Evolutionary conservation across 2,888 invertebrate species (phyloP).

Genomic region (Leptopilina drosophilae): DNA sequence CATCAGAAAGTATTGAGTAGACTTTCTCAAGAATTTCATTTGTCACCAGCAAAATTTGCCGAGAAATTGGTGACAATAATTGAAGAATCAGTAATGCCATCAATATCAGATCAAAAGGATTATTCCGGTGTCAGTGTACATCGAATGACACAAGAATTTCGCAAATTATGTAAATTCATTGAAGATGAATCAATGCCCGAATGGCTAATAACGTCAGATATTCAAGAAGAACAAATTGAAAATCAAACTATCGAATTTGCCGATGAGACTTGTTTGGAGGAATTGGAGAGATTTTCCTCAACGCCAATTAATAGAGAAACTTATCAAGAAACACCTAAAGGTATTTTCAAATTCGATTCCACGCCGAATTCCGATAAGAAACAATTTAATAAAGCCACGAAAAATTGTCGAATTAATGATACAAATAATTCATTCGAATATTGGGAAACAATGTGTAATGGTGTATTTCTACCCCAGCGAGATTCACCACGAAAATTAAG

Average conservation of each 20-base stretch:
- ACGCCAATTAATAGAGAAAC: neutral
- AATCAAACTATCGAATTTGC: slow-evolving; percentile 27
- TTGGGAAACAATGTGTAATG: slow-evolving; percentile 57
- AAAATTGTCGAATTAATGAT: slow-evolving; percentile 43
- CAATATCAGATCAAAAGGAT: slow-evolving; percentile 51
- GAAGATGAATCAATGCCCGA: slow-evolving; percentile 72
- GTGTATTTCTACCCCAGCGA: slow-evolving; percentile 47
- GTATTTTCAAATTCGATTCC: slow-evolving; percentile 34
- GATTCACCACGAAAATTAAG: neutral
- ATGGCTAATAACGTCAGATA: slow-evolving; percentile 59
- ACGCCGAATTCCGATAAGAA: slow-evolving; percentile 38
- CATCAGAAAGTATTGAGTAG: slow-evolving; percentile 57
- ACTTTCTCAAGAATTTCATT: slow-evolving; percentile 63
- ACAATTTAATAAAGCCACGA: slow-evolving; percentile 9
- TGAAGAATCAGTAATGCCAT: slow-evolving; percentile 66
- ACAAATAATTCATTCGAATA: slow-evolving; percentile 60
- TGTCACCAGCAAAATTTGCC: slow-evolving; percentile 66
- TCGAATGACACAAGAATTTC: slow-evolving; percentile 68
- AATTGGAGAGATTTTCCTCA: neutral
- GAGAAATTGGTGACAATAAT: slow-evolving; percentile 68
- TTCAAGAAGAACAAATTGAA: slow-evolving; percentile 25
- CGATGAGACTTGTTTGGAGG: slow-evolving; percentile 1
- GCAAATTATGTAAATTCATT: slow-evolving; percentile 69
- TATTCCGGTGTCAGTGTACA: slow-evolving; percentile 62
- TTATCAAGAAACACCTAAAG: slow-evolving; percentile 59